These are phyloP conservation scores for Proisotoma minuta DNA, from an alignment of 2,888 invertebrate species.

Conservation along the genomic window DNA sequence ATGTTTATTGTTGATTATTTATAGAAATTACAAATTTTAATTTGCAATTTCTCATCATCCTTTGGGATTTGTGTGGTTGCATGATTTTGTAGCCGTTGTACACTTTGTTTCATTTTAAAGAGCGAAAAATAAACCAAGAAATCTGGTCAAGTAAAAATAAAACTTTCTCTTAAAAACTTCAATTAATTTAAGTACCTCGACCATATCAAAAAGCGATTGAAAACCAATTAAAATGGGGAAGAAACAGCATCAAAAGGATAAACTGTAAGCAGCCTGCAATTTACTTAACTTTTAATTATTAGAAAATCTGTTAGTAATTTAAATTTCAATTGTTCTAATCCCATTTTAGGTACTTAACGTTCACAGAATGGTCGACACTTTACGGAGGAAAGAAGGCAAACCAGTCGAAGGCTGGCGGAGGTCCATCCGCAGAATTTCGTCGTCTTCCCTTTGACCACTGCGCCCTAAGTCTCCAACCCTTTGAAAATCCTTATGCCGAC, in stretches of 20 bases:
- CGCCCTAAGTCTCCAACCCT: conserved; percentile 84
- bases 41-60: no score
- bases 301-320: neutral
- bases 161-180: no score
- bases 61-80: no score
- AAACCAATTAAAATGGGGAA: conserved; percentile 80
- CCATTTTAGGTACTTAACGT: conserved; percentile 67
- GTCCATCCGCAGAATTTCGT: conserved; percentile 65
- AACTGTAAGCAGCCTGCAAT: conserved; percentile 62
- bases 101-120: no score
- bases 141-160: no score
- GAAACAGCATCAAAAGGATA: conserved; percentile 89
- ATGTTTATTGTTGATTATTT: no score
- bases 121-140: no score
- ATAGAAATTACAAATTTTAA: no score
- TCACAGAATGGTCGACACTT: conserved; percentile 81
- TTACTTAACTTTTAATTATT: neutral
- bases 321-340: conserved; percentile 6
- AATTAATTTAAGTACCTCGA: no score
- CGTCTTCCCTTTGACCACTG: conserved; percentile 90
- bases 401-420: conserved; percentile 55
- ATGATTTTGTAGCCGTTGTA: no score
- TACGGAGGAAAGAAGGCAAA: conserved; percentile 80
- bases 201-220: no score
- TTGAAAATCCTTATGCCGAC: conserved; percentile 87